Evolutionary conservation across 2,888 invertebrate genomes (phyloP).

Genomic region (Scrobipalpa costella): DNA sequence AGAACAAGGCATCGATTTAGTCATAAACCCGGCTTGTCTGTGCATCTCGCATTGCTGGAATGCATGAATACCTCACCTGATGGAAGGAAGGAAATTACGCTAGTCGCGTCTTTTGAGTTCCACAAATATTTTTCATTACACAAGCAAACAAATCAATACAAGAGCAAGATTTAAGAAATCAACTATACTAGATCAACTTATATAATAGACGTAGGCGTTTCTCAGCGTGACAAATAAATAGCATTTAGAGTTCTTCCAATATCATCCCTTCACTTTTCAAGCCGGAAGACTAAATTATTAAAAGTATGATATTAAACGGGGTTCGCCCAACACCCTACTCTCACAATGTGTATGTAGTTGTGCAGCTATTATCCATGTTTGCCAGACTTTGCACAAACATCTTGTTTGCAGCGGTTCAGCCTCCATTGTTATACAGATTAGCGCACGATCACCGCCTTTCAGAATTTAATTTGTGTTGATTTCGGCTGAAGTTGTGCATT

Average conservation of each 20-base stretch:
- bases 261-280: too few species aligned
- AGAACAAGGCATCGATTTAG: constrained; percentile 23
- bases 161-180: too few species aligned
- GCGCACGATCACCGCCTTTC: background rate
- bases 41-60: constrained; percentile 16
- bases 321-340: background rate
- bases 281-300: too few species aligned
- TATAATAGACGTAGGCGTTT: too few species aligned
- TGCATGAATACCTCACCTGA: too few species aligned
- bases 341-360: background rate
- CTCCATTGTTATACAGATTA: background rate
- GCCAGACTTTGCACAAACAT: constrained; percentile 14
- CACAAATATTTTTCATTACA: too few species aligned
- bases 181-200: too few species aligned
- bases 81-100: too few species aligned
- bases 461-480: background rate
- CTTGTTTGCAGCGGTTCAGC: constrained; percentile 14
- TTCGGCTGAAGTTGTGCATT: background rate
- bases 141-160: too few species aligned
- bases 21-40: constrained; percentile 29
- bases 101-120: too few species aligned
- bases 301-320: background rate
- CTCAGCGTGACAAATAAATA: too few species aligned
- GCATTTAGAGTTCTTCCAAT: too few species aligned
- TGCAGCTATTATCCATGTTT: background rate